A percentile compares a stretch with the other conserved stretches of the same genome.
Evolutionary conservation across 1,140 invertebrate species (phyloP).

Genomic region (Sycophaga agraensis): DNA sequence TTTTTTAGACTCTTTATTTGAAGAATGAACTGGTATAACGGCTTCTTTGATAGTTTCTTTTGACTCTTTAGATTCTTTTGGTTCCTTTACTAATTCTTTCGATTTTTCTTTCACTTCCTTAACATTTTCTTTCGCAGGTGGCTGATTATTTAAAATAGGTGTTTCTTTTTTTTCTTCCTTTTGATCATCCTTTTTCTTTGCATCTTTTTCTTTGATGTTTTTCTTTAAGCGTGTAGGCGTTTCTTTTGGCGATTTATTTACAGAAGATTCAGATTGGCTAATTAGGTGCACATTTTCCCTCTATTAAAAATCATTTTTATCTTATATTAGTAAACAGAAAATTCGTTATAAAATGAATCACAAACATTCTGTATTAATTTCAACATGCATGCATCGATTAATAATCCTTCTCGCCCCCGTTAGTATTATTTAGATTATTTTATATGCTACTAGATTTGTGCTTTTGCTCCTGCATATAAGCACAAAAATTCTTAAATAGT

Average conservation of each 20-base stretch:
- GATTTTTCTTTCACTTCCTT: constrained; percentile 34
- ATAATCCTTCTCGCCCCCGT: no score
- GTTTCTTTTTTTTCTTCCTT: constrained; percentile 45
- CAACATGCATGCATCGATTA: no score
- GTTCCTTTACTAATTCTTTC: constrained; percentile 46
- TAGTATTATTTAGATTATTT: no score
- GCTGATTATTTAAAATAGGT: constrained; percentile 27
- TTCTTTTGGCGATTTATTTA: constrained; percentile 49
- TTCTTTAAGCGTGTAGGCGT: constrained; percentile 51
- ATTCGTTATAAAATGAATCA: no score
- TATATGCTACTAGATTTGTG: no score
- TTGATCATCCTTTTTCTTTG: constrained; percentile 44
- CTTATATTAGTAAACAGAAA: no score
- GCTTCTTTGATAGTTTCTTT: constrained; percentile 36
- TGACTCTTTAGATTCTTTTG: constrained; percentile 42
- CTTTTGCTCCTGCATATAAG: no score
- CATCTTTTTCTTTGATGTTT: constrained; percentile 43
- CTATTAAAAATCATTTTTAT: constrained; percentile 33
- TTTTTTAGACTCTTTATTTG: constrained; percentile 58
- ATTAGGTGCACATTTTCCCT: constrained; percentile 48
- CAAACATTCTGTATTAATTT: no score
- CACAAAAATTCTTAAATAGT: no score
- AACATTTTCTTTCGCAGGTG: constrained; percentile 31
- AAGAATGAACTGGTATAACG: constrained; percentile 22
- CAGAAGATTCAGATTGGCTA: constrained; percentile 37